Percentiles rank a stretch among this genome's conserved stretches.
Evolutionary conservation across 2,113 vertebrate species (phyloP).

Genomic region (Donacobius atricapilla): DNA sequence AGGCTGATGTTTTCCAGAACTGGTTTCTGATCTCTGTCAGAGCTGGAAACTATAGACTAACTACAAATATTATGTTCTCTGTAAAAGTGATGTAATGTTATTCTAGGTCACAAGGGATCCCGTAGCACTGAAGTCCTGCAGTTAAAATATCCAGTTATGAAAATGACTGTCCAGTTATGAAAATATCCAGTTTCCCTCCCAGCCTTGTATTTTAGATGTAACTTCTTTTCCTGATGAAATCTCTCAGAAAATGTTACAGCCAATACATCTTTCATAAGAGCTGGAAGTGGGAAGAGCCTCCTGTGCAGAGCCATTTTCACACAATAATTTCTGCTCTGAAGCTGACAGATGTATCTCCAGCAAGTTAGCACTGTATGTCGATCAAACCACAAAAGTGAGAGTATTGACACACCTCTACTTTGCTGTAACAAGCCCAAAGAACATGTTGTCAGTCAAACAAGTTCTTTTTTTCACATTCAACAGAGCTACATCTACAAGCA

Average conservation of each 20-base stretch:
- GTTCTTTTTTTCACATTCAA: background rate
- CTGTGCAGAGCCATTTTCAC: background rate
- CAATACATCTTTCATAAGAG: background rate
- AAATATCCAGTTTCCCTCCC: background rate
- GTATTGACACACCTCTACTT: background rate
- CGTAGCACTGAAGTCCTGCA: background rate
- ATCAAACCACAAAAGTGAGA: background rate
- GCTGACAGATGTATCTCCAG: background rate
- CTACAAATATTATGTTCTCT: background rate
- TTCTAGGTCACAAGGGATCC: background rate
- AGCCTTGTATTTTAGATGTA: background rate
- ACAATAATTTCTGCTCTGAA: background rate
- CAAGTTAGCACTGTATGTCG: background rate
- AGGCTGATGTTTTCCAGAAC: background rate
- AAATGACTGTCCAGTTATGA: background rate
- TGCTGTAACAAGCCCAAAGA: background rate
- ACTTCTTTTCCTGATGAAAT: background rate
- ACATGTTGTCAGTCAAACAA: background rate
- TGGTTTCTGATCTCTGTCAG: background rate
- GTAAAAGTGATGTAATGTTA: background rate
- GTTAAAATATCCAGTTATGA: background rate
- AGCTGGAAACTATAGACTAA: background rate
- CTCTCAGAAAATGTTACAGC: background rate
- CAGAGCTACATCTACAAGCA: background rate
- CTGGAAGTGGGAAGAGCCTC: background rate